Percentiles rank a stretch among this genome's conserved stretches.
phyloP scores from a whole-genome alignment of 1,140 invertebrate species.

The Calliopsis andreniformis region DNA sequence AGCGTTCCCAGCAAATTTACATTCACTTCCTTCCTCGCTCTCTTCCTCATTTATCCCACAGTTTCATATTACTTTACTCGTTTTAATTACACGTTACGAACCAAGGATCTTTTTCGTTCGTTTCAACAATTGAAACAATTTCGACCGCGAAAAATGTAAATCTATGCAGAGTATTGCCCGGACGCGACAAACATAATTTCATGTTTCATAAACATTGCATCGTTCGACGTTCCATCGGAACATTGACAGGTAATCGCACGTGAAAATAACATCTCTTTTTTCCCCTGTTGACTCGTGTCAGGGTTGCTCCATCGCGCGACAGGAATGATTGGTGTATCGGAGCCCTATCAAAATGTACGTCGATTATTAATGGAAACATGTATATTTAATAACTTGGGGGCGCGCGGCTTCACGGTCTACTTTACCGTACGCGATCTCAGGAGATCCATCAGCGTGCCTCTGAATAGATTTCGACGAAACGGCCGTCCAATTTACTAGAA shows the following conservation, averaged over 20 bases:
- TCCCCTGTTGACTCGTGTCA: background rate
- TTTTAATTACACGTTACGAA: conserved; percentile 11
- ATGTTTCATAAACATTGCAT: background rate
- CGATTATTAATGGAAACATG: background rate
- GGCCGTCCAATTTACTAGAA: conserved; percentile 16
- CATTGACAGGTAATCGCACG: conserved; percentile 6
- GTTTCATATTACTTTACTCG: background rate
- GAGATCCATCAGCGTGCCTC: background rate
- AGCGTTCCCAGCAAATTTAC: conserved; percentile 33
- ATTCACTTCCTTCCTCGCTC: conserved; percentile 26
- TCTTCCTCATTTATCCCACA: background rate
- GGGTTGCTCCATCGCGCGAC: background rate
- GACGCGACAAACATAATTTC: background rate
- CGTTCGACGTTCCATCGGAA: background rate
- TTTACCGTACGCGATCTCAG: background rate
- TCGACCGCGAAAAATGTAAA: background rate
- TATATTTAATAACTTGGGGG: background rate
- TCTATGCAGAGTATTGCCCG: background rate
- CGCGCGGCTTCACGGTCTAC: background rate
- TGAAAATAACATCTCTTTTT: background rate
- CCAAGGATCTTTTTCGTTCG: conserved; percentile 4
- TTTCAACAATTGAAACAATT: background rate
- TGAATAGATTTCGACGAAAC: conserved; percentile 11
- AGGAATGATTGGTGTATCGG: background rate
- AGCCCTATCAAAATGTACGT: background rate